These are phyloP conservation scores for Gobius niger DNA, from an alignment of 2,113 vertebrate species.

Conservation along the genomic window DNA sequence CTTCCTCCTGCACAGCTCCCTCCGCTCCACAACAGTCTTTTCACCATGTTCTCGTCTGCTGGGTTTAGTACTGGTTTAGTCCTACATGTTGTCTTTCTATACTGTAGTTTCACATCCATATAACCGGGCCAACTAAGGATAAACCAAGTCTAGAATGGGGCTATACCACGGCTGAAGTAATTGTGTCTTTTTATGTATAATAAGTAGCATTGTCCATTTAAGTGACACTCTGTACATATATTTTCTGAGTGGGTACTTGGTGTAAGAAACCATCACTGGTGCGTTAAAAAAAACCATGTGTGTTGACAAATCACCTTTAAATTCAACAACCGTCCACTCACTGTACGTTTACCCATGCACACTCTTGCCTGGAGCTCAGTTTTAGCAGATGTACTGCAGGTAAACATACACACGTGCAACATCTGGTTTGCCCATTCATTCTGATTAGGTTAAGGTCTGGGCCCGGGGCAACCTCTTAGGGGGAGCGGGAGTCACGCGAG, in stretches of 20 bases:
- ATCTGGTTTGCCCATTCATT: constrained; percentile 69
- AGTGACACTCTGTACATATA: too few relatives aligned
- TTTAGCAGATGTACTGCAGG: constrained; percentile 52
- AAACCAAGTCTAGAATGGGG: too few relatives aligned
- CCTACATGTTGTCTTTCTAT: too few relatives aligned
- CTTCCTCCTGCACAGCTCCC: too few relatives aligned
- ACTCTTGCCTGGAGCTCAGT: constrained; percentile 26
- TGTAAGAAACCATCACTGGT: neutral
- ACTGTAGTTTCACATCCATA: too few relatives aligned
- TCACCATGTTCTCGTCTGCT: too few relatives aligned
- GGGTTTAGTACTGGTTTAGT: too few relatives aligned
- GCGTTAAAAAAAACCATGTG: constrained; percentile 5
- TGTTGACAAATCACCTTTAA: neutral
- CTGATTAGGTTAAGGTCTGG: constrained; percentile 53
- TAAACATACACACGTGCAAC: constrained; percentile 61
- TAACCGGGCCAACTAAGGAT: too few relatives aligned
- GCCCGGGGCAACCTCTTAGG: constrained; percentile 22
- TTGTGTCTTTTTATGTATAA: too few relatives aligned
- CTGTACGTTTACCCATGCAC: constrained; percentile 20
- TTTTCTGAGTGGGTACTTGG: neutral
- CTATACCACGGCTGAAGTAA: too few relatives aligned
- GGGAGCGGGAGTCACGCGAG: constrained; percentile 47
- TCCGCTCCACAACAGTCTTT: too few relatives aligned
- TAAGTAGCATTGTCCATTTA: too few relatives aligned
- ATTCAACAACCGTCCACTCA: constrained; percentile 10